Evolutionary conservation across 1,140 invertebrate species (phyloP).

Genomic region (Mizuhopecten yessoensis): DNA sequence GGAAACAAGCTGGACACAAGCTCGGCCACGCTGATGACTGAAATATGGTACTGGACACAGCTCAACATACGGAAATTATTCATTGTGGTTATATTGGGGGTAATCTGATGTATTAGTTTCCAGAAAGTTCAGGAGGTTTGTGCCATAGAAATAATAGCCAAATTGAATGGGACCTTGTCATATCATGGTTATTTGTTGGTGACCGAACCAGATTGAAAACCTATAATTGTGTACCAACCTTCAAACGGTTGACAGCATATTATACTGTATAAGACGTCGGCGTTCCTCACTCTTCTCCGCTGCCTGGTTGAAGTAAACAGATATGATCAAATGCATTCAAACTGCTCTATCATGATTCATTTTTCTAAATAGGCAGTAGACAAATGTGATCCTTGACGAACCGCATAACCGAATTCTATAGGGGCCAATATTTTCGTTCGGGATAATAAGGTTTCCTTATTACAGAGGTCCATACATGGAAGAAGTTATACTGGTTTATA

Average conservation of each 20-base stretch:
- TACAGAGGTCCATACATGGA: too few relatives aligned
- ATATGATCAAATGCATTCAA: too few relatives aligned
- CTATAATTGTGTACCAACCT: background rate
- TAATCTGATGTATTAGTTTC: background rate
- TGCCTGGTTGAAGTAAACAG: too few relatives aligned
- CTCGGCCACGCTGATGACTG: background rate
- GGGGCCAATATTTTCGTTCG: too few relatives aligned
- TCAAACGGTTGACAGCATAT: background rate
- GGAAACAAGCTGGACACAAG: background rate
- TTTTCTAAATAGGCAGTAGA: too few relatives aligned
- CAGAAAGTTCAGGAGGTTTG: background rate
- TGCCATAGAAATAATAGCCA: background rate
- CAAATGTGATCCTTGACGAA: too few relatives aligned
- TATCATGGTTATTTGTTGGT: background rate
- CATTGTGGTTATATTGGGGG: background rate
- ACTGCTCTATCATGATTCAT: too few relatives aligned
- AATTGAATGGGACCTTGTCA: background rate
- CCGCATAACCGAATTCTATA: too few relatives aligned
- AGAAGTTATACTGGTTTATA: too few relatives aligned
- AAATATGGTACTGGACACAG: conserved; percentile 1
- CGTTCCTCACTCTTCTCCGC: background rate
- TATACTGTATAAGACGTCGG: background rate
- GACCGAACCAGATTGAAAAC: background rate
- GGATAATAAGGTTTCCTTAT: too few relatives aligned
- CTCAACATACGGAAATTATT: conserved; percentile 5